Percentiles rank a stretch among this genome's conserved stretches.
phyloP scores from a whole-genome alignment of 92 coral and sea anemone genomes.

The Palythoa grandis region DNA sequence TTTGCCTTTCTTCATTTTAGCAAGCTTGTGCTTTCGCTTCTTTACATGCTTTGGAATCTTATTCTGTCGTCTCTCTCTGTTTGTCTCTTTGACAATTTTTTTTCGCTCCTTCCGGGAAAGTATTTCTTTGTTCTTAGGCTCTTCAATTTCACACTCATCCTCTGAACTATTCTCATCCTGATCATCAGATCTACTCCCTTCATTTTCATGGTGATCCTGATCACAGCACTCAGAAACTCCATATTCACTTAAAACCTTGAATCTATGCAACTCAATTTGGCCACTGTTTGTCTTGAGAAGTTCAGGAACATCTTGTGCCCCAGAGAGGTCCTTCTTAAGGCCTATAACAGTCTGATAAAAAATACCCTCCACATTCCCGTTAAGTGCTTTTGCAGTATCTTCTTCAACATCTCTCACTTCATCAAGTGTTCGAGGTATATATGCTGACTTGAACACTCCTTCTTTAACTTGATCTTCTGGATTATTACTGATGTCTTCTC shows the following conservation, averaged over 20 bases:
- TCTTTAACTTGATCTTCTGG: constrained; percentile 81
- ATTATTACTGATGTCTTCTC: constrained; percentile 50
- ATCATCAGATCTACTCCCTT: constrained; percentile 34
- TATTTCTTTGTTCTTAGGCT: constrained; percentile 36
- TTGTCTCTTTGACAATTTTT: constrained; percentile 91
- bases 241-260: not conserved
- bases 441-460: constrained; percentile 93
- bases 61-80: constrained; percentile 86
- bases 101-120: constrained; percentile 88
- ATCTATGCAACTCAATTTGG: not conserved
- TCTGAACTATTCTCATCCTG: constrained; percentile 64
- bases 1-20: constrained; percentile 90
- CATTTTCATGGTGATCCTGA: constrained; percentile 10
- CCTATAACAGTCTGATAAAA: constrained; percentile 92
- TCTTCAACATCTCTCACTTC: constrained; percentile 89
- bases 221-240: constrained; percentile 12
- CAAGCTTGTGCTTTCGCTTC: constrained; percentile 89
- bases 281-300: constrained; percentile 43
- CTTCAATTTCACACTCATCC: constrained; percentile 49
- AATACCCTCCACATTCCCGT: constrained; percentile 79
- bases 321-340: constrained; percentile 87
- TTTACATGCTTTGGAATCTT: constrained; percentile 96
- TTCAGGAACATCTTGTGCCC: constrained; percentile 79
- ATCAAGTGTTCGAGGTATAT: constrained; percentile 93
- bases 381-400: constrained; percentile 75